Base-by-base conservation (phyloP, 2,797 vertebrate genomes). In the Pangasius mekongensis region DNA sequence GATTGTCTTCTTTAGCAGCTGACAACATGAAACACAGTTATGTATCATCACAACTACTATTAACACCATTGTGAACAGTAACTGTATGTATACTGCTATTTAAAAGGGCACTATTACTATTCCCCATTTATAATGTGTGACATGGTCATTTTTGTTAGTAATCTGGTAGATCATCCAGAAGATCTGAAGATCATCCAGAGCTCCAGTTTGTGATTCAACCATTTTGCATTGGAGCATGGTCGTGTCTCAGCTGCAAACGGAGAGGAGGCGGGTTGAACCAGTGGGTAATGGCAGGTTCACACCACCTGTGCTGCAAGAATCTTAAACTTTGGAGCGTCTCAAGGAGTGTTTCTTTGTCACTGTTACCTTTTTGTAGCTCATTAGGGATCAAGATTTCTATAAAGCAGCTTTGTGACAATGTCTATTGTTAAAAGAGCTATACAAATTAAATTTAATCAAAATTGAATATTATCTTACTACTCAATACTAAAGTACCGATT, bases 1-100 rank as follows among this genome's bases (percentile, higher is more conserved):
- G 96, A 83, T 98, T 95, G 84, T 95, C 96, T 85, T 97, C 97
- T 93, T 95, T 97, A 85, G 97, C 97, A 92, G 98, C 98, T 99
- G 92, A 93, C 0, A 6, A 73, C 43, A 77, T 20, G 90, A 66
- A 14, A 88, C 3, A 39, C 16, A 81, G 81, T 83, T 83, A 64
- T 47, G 3, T 64, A 83, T 14, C 5, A 43, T 36, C 18, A 27
- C 27, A 76, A 22, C 1, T 47, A 86, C n/a, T 67, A 14, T 56
- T 24, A 20, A 47, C 20, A 76, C 24, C 3, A 76, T 3, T 71
- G n/a, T 84, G 16, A 47, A 52, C 13, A 64, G 16, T 47, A 84
- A 9, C 20, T 78, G 14, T 58, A 11, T 39, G 9, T 27, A 43
- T 39, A 8, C 5, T 36, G 54, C 2, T 14, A 82, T 60, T 62